Evolutionary conservation across 2,888 invertebrate species (phyloP), one percentile per base, ranked within the genome.

Genomic region (Troilus luridus): DNA sequence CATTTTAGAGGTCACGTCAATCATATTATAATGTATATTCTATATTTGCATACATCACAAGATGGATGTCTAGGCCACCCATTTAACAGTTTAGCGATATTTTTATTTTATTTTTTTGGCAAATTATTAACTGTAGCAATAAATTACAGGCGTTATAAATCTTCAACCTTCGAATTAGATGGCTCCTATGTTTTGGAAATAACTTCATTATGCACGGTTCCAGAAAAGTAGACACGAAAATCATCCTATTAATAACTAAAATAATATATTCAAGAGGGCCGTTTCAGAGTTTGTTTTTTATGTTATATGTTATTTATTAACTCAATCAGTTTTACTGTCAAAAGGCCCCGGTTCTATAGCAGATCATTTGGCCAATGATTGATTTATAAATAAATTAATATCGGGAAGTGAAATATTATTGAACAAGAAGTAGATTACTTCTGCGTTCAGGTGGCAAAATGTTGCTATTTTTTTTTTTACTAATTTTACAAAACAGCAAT

Each of bases 181-280:
- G 17, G 72, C 27, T 77, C 21, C 72, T 77, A 19, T 77, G 72
- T 41, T 41, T 9, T 77, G 27, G 17, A 41, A 77, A 41, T 27
- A 41, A 77, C 72, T 77, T 77, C 3, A 41, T 77, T 77, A 27
- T 77, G 19, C 72, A 77, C 72, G 72, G 72, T 41, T 77, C 41
- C 72, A 8, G 19, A 27, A 77, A 77, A 77, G 41, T 41, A 8
- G 41, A 77, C 41, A 17, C 72, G 72, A 77, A 77, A 77, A 41
- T 77, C 19, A 41, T 77, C 19, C 72, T 8, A 77, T 77, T 77
- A 77, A 77, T 41, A 67, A 67, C 67, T 67, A 67, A 67, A 67
- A 24, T 67, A 77, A 77, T 41, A 19, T 17, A 19, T 77, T 41
- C 41, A 14, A 41, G 17, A 41, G 41, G 41, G 72, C 41, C 17